phyloP scores from a whole-genome alignment of 2,888 invertebrate species.

The Amiota mariae region DNA sequence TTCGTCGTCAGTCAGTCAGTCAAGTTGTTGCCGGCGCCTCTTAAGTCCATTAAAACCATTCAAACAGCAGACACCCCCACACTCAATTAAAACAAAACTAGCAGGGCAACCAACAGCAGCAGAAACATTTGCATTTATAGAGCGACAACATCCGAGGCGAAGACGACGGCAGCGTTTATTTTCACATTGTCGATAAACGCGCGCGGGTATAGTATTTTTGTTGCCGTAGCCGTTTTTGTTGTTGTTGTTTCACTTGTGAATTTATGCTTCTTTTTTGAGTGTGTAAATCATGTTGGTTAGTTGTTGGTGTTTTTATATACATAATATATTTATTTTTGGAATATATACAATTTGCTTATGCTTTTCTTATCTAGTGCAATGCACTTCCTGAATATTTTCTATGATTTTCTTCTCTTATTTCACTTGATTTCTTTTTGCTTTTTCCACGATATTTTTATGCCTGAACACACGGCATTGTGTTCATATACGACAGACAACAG shows the following conservation, averaged over 20 bases:
- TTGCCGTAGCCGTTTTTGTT: neutral
- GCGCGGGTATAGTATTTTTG: neutral
- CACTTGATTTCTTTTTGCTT: conserved; percentile 6
- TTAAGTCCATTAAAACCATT: too few species aligned
- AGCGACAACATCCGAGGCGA: neutral
- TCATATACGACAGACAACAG: neutral
- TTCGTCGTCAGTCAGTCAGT: too few species aligned
- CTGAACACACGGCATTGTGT: neutral
- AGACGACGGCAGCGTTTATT: too few species aligned
- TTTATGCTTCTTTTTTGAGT: neutral
- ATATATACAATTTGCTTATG: conserved; percentile 10
- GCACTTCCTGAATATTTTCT: conserved; percentile 14
- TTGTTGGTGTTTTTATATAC: neutral
- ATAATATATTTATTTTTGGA: conserved; percentile 23
- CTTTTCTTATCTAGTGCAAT: conserved; percentile 3
- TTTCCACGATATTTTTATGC: neutral
- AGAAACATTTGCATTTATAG: neutral
- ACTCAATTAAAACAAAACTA: neutral
- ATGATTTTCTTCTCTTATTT: neutral
- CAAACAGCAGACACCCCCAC: neutral
- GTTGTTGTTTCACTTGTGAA: neutral
- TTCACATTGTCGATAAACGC: neutral
- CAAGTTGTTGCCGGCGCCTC: too few species aligned
- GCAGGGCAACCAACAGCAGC: neutral
- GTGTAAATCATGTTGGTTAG: neutral